A percentile compares a stretch with the other conserved stretches of the same genome.
phyloP scores from a whole-genome alignment of 2,888 invertebrate genomes.

The Pseudeuparius sepicola region DNA sequence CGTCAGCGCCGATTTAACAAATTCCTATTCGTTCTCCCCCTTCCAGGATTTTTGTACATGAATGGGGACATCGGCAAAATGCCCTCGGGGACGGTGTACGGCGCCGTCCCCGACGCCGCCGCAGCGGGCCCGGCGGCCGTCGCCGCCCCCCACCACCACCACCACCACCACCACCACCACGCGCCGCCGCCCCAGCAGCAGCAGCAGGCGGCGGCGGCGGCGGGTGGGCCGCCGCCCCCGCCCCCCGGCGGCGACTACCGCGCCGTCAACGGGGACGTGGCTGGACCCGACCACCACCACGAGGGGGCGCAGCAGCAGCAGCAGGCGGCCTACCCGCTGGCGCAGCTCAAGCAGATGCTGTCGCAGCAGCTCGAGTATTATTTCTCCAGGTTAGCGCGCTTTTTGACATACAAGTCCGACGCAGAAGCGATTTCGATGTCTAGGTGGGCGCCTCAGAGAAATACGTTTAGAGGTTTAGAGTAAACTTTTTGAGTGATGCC shows the following conservation, averaged over 20 bases:
- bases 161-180: conserved; percentile 15
- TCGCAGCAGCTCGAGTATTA: conserved; percentile 80
- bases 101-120: conserved; percentile 51
- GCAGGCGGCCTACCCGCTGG: conserved; percentile 50
- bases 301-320: conserved; percentile 8
- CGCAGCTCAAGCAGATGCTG: conserved; percentile 68
- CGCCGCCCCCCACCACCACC: conserved; percentile 23
- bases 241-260: conserved; percentile 42
- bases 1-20: no score
- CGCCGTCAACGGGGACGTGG: no score
- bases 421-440: no score
- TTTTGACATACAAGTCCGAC: no score
- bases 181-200: conserved; percentile 15
- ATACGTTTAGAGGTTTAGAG: no score
- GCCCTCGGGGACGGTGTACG: conserved; percentile 58
- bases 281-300: background rate
- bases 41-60: conserved; percentile 66
- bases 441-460: no score
- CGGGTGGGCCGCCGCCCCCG: conserved; percentile 39
- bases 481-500: no score
- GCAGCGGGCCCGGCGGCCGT: conserved; percentile 28
- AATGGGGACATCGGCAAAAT: conserved; percentile 73
- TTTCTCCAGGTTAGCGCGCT: conserved; percentile 87
- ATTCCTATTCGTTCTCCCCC: no score
- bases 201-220: conserved; percentile 38